These are phyloP conservation scores for Brevimyrus niger DNA, from an alignment of 2,113 vertebrate species.

Conservation along the genomic window DNA sequence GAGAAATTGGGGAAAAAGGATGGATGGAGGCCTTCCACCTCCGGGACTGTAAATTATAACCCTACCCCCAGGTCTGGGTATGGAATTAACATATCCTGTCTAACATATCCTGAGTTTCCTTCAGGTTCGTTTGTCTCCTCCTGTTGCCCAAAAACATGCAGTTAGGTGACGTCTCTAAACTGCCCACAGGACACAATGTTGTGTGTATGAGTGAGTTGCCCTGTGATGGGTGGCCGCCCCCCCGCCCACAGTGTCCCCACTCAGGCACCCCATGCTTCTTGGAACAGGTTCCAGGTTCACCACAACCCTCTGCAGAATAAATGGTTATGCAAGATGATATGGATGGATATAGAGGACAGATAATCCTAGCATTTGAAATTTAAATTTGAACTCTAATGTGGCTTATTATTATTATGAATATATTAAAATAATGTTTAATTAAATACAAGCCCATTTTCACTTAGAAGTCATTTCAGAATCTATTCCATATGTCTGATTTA, in stretches of 20 bases:
- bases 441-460: background rate
- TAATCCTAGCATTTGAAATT: background rate
- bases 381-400: background rate
- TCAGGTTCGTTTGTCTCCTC: background rate
- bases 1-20: background rate
- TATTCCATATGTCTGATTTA: background rate
- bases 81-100: background rate
- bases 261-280: background rate
- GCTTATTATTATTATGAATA: background rate
- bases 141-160: background rate
- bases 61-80: background rate
- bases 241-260: background rate
- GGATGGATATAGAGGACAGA: background rate
- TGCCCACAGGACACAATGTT: background rate
- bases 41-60: background rate
- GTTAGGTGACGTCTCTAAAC: background rate
- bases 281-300: background rate
- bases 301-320: background rate
- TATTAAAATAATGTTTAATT: slow-evolving; percentile 1
- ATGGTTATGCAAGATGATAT: background rate
- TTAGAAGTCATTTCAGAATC: background rate
- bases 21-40: background rate
- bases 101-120: too few species aligned
- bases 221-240: background rate
- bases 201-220: background rate